phyloP scores from a whole-genome alignment of 1,140 invertebrate species.

The Drosophila azteca region DNA sequence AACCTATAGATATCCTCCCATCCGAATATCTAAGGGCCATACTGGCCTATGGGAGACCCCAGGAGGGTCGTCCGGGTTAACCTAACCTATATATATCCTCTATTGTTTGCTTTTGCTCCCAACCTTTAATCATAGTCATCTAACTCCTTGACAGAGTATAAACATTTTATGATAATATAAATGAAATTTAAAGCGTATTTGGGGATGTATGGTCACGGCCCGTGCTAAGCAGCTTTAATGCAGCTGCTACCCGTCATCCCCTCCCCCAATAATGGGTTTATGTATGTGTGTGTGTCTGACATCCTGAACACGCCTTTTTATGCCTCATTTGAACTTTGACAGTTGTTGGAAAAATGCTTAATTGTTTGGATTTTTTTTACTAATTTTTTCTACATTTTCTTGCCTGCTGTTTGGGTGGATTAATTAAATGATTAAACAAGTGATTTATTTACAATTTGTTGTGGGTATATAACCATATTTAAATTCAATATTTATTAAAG shows the following conservation, averaged over 20 bases:
- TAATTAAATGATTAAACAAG: conserved; percentile 27
- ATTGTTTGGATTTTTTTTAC: neutral
- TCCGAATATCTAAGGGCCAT: too few species aligned
- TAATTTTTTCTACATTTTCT: conserved; percentile 25
- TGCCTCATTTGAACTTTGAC: conserved; percentile 55
- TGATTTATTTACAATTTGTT: too few species aligned
- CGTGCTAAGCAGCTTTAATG: conserved; percentile 60
- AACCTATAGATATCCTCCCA: too few species aligned
- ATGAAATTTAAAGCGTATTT: conserved; percentile 69
- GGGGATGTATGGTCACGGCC: conserved; percentile 61
- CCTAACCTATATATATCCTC: too few species aligned
- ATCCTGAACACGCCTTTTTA: conserved; percentile 6
- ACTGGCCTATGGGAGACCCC: too few species aligned
- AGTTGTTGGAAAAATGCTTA: conserved; percentile 5
- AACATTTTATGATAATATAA: conserved; percentile 55
- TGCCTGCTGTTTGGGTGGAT: conserved; percentile 1
- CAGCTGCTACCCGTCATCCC: conserved; percentile 29
- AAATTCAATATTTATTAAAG: too few species aligned
- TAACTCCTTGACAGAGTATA: too few species aligned
- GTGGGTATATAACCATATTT: too few species aligned
- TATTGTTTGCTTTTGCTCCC: too few species aligned
- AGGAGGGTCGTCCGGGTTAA: too few species aligned
- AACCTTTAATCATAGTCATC: too few species aligned
- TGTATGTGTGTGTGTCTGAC: conserved; percentile 11
- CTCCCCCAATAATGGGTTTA: conserved; percentile 21